Percentiles rank a stretch among this genome's conserved stretches.
Conservation (phyloP, 2,113 vertebrate species). For the Zootoca vivipara region DNA sequence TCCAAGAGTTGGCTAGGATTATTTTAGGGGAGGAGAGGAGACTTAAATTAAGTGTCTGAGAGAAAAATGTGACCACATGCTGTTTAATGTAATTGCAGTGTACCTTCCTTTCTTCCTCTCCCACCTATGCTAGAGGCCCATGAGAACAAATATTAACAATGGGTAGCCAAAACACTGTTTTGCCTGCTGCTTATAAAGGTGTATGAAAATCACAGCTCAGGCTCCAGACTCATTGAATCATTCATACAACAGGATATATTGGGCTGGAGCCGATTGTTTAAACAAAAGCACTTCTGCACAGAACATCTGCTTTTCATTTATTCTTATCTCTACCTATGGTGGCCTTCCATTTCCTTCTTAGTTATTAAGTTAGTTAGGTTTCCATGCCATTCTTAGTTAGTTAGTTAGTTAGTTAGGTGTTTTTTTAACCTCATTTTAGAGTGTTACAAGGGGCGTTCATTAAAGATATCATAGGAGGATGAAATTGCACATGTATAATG, state of each 20-base stretch:
- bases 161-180: background rate
- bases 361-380: background rate
- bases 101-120: background rate
- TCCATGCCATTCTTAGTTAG: background rate
- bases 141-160: background rate
- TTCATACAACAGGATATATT: background rate
- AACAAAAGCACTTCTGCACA: background rate
- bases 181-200: background rate
- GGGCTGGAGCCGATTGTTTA: too few species aligned
- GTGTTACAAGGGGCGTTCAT: too few species aligned
- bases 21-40: background rate
- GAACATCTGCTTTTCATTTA: background rate
- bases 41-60: conserved; percentile 16
- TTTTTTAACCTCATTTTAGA: too few species aligned
- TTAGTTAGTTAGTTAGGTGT: too few species aligned
- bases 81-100: conserved; percentile 21
- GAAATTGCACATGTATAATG: too few species aligned
- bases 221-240: background rate
- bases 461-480: too few species aligned
- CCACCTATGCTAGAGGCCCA: background rate
- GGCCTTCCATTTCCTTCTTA: background rate
- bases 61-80: background rate
- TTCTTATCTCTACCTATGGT: background rate
- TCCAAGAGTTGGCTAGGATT: background rate
- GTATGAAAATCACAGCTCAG: background rate